Evolutionary conservation across 2,888 invertebrate genomes (phyloP), one percentile per base, ranked within the genome.

Genomic region (Aphodius sticticus): DNA sequence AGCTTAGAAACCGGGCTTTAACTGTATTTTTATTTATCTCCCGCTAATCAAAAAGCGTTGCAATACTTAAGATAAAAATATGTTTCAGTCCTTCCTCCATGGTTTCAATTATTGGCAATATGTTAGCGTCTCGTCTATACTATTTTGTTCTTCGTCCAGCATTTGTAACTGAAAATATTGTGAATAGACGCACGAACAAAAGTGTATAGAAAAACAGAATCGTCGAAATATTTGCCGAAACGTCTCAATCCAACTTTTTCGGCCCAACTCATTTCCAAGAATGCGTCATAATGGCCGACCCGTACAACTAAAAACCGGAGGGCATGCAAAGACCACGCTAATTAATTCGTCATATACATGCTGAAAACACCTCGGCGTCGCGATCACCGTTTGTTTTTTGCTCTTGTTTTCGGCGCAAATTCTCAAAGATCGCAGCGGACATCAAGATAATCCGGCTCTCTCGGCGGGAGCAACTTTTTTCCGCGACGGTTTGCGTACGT

Each of bases 331-430:
- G 9, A 12, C 53, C 53, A 53, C 53, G 71, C 71, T 77, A 77
- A 77, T 77, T 77, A 77, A 77, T 77, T 77, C 70, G 77, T 77
- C 77, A 77, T 77, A 70, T 69, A 77, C 70, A 77, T 77, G 77
- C 77, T 77, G 77, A 69, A 77, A 77, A 77, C 77, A 77, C 77
- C 76, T 76, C 69, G 76, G 3, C n/a, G 15, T 26, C 26, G 26
- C 26, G 26, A 26, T 26, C 26, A 3, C 3, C 15, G 12, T 16
- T 14, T 15, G 12, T 53, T 53, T 76, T 69, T 72, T 16, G 6
- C 16, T 53, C 37, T 16, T 53, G n/a, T 76, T 69, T 76, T 12
- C 12, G 16, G 16, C 76, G 38, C 53, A 53, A 16, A 26, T 69
- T 76, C 76, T 69, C 53, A 14, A 70, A 70, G 36, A 70, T 37